Conservation (phyloP, 1,140 invertebrate genomes). For the Drosophila cardini region DNA sequence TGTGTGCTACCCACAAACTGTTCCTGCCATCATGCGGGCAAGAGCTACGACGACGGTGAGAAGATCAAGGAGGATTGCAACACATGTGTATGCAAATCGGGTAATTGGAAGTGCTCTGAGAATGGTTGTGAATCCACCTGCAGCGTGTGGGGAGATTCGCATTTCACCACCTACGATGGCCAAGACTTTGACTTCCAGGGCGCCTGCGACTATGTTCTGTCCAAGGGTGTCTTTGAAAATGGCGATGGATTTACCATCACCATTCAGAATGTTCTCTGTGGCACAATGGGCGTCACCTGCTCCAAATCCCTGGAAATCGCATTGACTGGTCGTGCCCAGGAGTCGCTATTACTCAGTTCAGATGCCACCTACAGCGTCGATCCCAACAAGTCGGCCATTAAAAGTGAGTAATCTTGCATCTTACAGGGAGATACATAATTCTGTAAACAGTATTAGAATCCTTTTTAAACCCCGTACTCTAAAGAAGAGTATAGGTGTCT, state of each 20-base stretch:
- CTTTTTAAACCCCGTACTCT: too few relatives aligned
- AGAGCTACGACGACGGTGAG: conserved; percentile 91
- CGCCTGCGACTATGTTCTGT: conserved; percentile 93
- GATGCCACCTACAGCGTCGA: conserved; percentile 84
- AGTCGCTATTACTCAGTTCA: conserved; percentile 87
- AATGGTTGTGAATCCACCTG: conserved; percentile 89
- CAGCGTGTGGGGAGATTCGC: conserved; percentile 93
- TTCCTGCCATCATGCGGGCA: conserved; percentile 94
- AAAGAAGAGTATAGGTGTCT: too few relatives aligned
- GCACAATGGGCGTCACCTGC: conserved; percentile 93
- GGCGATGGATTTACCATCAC: conserved; percentile 89
- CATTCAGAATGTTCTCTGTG: conserved; percentile 89
- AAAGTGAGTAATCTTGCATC: conserved; percentile 58
- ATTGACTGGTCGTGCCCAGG: conserved; percentile 85
- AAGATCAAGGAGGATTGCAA: conserved; percentile 93
- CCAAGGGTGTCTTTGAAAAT: conserved; percentile 88
- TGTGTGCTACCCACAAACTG: conserved; percentile 91
- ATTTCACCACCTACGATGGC: conserved; percentile 94
- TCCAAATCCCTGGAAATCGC: conserved; percentile 91
- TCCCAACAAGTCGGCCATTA: conserved; percentile 74
- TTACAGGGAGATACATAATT: not conserved
- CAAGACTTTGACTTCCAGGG: conserved; percentile 94
- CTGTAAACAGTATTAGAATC: too few relatives aligned
- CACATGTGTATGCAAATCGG: conserved; percentile 88
- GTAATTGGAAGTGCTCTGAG: conserved; percentile 89